These are phyloP conservation scores for Berghia stephanieae DNA, from an alignment of 1,140 invertebrate species.

Conservation along the genomic window DNA sequence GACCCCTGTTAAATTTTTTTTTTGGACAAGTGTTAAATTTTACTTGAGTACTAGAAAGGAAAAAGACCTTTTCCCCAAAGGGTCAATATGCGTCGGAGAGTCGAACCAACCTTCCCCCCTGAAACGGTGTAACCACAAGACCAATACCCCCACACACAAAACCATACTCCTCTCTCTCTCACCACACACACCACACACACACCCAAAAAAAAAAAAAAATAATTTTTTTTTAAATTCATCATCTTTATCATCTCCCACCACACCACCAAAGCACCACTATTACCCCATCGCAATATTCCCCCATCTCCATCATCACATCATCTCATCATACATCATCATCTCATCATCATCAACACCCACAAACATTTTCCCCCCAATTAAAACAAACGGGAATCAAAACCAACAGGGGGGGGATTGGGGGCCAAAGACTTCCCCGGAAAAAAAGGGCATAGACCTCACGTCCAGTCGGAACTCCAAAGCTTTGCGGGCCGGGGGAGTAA, in stretches of 20 bases:
- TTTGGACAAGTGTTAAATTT: too few species aligned
- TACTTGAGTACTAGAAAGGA: too few species aligned
- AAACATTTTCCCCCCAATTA: conserved; percentile 43
- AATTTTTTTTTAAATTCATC: not conserved
- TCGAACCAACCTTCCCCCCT: too few species aligned
- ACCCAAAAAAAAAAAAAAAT: not conserved
- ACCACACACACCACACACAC: not conserved
- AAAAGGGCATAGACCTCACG: conserved; percentile 44
- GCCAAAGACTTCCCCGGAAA: conserved; percentile 34
- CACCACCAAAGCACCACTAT: too few species aligned
- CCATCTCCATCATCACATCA: conserved; percentile 27
- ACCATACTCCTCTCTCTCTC: too few species aligned
- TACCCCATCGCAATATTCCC: too few species aligned
- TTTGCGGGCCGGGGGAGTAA: conserved; percentile 39
- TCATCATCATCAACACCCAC: not conserved
- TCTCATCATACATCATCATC: not conserved
- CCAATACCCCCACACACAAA: too few species aligned
- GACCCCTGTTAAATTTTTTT: too few species aligned
- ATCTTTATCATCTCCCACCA: conserved; percentile 23
- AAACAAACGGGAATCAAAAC: conserved; percentile 45
- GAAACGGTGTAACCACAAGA: too few species aligned
- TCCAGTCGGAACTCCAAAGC: conserved; percentile 42
- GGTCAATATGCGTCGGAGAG: too few species aligned
- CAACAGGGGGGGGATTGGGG: conserved; percentile 45
- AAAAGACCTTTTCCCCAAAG: too few species aligned